Evolutionary conservation across 2,113 vertebrate genomes (phyloP).

Genomic region (Danionella cerebrum): DNA sequence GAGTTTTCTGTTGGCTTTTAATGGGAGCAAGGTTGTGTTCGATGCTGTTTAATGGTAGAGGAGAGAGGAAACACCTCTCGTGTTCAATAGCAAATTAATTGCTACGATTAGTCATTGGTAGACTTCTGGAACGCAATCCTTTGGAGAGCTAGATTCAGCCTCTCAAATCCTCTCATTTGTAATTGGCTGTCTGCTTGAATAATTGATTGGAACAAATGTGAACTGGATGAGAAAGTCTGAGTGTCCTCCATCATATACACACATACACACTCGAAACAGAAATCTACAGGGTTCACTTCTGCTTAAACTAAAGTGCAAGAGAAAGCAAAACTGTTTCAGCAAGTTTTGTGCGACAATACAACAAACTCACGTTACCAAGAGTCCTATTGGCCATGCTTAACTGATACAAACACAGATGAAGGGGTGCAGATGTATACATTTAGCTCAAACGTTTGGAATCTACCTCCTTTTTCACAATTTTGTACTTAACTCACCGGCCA

Average conservation of each 20-base stretch:
- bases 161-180: conserved; percentile 71
- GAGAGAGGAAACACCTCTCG: conserved; percentile 58
- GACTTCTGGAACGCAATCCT: conserved; percentile 65
- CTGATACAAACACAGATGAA: neutral
- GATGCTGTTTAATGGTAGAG: conserved; percentile 52
- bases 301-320: neutral
- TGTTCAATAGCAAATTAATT: conserved; percentile 70
- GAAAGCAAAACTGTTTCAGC: neutral
- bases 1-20: conserved; percentile 44
- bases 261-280: neutral
- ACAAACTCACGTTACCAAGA: neutral
- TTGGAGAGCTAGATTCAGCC: conserved; percentile 63
- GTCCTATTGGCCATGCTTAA: neutral
- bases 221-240: conserved; percentile 73
- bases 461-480: too few relatives aligned
- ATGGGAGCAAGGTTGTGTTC: conserved; percentile 50
- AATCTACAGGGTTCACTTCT: neutral
- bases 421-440: too few relatives aligned
- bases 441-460: too few relatives aligned
- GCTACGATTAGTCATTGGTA: conserved; percentile 64
- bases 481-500: too few relatives aligned
- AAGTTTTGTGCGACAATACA: neutral
- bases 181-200: conserved; percentile 76
- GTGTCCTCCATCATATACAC: conserved; percentile 68
- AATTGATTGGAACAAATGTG: conserved; percentile 78